Evolutionary conservation across 2,113 vertebrate species (phyloP), one percentile per base, ranked within the genome.

Genomic region (Dolichallabes microphthalmus): DNA sequence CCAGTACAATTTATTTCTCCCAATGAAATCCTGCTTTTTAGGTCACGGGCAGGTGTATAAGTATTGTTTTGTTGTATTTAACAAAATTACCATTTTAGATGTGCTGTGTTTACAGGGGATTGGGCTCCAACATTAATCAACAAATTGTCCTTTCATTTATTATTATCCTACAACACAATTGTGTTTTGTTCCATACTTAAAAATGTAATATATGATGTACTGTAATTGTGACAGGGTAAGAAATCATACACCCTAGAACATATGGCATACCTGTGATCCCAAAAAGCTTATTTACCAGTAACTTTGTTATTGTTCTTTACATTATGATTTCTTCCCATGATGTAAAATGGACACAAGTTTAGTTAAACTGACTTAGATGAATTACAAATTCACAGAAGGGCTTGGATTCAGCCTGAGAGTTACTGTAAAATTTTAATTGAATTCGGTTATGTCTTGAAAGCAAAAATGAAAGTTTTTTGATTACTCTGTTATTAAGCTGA

Each of bases 321-420:
- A 66, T 63, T n/a, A 12, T 63, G 25, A 10, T 30, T 22, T 75
- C 45, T 53, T 58, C 19, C 2, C 27, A 19, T 55, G 11, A 19
- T 57, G 15, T 78, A 32, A 78, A 2, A 35, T 32, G 13, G 27
- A 53, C 45, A 45, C 45, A 45, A 45, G 7, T 45, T 45, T 8
- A 8, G 45, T 45, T 45, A 69, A 64, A 80, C 69, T 58, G 53
- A 19, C 52, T 39, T 6, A 84, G 84, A 88, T 83, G 39, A 73
- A 82, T 79, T 50, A 78, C 71, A 82, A 74, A 17, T 82, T 64
- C 64, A 30, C 30, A 19, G 1, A 25, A 45, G 73, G 82, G 32
- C 45, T 45, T 66, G n/a, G 53, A 85, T 76, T 87, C 58, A 82
- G 63, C 14, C 64, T 61, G 19, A 61, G 82, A n/a, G 10, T 71